These are phyloP conservation scores for Neolamprologus sp. DNA, from an alignment of 2,113 vertebrate species.

Conservation along the genomic window DNA sequence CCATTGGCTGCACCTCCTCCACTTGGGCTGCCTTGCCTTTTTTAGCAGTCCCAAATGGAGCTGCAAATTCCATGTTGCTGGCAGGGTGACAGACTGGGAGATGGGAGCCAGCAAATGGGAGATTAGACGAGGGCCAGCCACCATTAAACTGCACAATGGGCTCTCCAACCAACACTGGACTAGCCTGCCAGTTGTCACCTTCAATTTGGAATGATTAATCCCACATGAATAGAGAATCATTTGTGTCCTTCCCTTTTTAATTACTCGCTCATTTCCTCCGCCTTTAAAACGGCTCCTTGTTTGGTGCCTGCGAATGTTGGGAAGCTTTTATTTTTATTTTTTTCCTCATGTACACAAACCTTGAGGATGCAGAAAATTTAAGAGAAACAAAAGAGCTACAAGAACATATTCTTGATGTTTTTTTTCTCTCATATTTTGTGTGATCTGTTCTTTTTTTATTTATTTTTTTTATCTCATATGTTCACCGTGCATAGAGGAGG, in stretches of 20 bases:
- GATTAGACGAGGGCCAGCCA: slow-evolving; percentile 62
- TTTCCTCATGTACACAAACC: not conserved
- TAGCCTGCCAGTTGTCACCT: slow-evolving; percentile 59
- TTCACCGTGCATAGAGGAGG: not conserved
- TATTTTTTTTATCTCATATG: rapidly evolving
- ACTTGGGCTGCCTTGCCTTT: slow-evolving; percentile 91
- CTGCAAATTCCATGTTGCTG: slow-evolving; percentile 80
- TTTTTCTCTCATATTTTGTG: not conserved
- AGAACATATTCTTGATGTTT: not conserved
- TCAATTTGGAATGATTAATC: slow-evolving; percentile 36
- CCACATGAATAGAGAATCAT: slow-evolving; percentile 17
- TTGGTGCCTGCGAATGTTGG: not conserved
- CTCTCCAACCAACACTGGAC: slow-evolving; percentile 16
- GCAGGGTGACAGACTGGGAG: slow-evolving; percentile 79
- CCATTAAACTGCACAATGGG: slow-evolving; percentile 47
- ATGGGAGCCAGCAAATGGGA: slow-evolving; percentile 81
- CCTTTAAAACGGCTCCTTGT: not conserved
- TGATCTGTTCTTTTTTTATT: rapidly evolving
- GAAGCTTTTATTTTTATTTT: not conserved
- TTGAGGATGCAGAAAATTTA: not conserved
- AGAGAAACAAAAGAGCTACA: not conserved
- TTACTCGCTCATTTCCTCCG: not conserved
- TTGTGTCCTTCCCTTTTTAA: slow-evolving; percentile 29
- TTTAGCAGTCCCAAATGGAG: slow-evolving; percentile 84
- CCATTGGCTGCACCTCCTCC: slow-evolving; percentile 81